Percentiles rank a stretch among this genome's conserved stretches.
These are phyloP conservation scores for Tupiocoris notatus DNA, from an alignment of 2,888 invertebrate genomes.

Conservation along the genomic window DNA sequence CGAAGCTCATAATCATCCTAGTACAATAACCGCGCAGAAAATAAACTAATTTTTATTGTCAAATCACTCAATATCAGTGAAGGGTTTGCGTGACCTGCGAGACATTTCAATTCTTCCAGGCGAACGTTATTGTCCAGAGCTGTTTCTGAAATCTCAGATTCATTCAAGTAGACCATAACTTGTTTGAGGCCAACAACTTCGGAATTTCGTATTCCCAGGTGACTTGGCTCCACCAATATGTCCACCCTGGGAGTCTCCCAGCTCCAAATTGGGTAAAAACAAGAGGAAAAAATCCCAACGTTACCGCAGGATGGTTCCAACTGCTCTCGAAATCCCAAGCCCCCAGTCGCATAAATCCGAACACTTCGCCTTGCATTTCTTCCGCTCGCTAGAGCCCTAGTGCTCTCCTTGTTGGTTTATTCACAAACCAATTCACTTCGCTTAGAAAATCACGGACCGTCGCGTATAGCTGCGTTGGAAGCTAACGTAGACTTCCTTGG, in stretches of 20 bases:
- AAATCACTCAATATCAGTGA: too few relatives aligned
- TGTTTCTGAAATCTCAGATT: not conserved
- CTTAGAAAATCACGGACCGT: constrained; percentile 2
- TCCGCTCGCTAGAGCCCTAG: not conserved
- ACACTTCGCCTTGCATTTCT: not conserved
- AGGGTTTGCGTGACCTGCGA: too few relatives aligned
- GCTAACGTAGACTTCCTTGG: not conserved
- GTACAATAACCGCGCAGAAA: too few relatives aligned
- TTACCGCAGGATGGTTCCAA: not conserved
- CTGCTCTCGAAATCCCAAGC: not conserved
- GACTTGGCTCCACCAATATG: not conserved
- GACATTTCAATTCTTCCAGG: too few relatives aligned
- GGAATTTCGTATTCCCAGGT: not conserved
- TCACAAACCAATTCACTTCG: constrained; percentile 30
- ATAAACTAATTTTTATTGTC: too few relatives aligned
- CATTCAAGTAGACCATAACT: not conserved
- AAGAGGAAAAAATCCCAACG: not conserved
- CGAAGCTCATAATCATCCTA: too few relatives aligned
- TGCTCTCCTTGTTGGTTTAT: constrained; percentile 14
- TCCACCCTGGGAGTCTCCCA: not conserved
- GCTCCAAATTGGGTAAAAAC: not conserved
- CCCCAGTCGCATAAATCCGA: constrained; percentile 11
- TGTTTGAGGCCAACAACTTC: not conserved
- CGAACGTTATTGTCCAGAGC: too few relatives aligned
- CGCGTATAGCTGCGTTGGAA: not conserved